Evolutionary conservation across 2,888 invertebrate genomes (phyloP).

Genomic region (Agrotis puta): DNA sequence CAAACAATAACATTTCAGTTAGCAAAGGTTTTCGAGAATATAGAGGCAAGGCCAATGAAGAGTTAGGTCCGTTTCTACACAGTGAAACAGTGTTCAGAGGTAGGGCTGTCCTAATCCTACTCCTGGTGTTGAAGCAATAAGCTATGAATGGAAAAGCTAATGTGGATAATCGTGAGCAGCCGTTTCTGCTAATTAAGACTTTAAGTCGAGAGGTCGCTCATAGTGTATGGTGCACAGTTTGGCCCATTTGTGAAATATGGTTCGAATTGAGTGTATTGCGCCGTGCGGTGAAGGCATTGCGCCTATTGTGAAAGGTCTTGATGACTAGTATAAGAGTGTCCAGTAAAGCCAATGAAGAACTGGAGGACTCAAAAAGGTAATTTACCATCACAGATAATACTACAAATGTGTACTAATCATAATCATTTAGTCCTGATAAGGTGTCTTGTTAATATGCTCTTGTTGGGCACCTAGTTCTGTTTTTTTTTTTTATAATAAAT

Average conservation of each 20-base stretch:
- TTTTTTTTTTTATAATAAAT: too few species aligned
- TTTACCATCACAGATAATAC: too few species aligned
- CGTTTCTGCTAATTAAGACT: slow-evolving; percentile 45
- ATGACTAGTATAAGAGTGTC: slow-evolving; percentile 49
- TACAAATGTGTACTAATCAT: too few species aligned
- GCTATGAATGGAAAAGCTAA: slow-evolving; percentile 48
- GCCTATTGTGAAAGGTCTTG: slow-evolving; percentile 42
- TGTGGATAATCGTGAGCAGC: slow-evolving; percentile 55
- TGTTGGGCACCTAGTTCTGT: too few species aligned
- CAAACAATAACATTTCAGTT: slow-evolving; percentile 84
- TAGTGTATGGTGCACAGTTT: slow-evolving; percentile 30
- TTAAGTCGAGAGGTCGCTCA: slow-evolving; percentile 48
- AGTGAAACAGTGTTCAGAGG: slow-evolving; percentile 58
- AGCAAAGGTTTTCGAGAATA: neutral
- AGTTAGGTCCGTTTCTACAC: slow-evolving; percentile 71
- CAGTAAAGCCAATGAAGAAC: slow-evolving; percentile 29
- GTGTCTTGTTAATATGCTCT: too few species aligned
- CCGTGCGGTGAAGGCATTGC: slow-evolving; percentile 42
- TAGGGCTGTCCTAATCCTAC: slow-evolving; percentile 55
- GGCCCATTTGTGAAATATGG: slow-evolving; percentile 29
- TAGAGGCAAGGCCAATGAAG: neutral
- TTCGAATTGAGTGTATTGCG: slow-evolving; percentile 40
- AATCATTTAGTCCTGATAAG: too few species aligned
- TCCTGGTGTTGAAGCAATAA: slow-evolving; percentile 56
- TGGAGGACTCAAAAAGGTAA: too few species aligned